Base-by-base conservation (phyloP, 2,113 vertebrate genomes). In the Oceanodroma tethys region DNA sequence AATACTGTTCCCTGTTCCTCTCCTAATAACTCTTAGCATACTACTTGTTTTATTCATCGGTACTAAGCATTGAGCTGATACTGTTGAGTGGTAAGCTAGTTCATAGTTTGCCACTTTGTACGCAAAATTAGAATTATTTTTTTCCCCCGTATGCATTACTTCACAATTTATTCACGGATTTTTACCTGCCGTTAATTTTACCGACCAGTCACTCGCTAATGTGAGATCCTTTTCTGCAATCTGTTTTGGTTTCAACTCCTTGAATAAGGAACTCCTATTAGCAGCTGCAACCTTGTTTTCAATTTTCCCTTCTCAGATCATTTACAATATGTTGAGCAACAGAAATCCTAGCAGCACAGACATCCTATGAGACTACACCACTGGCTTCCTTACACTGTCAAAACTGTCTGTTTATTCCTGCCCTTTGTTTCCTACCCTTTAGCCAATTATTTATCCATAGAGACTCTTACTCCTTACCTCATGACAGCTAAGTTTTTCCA, bases 361-460 rank as follows among this genome's bases (percentile, higher is more conserved):
- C 58, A 70, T 81, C 78, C 92, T 92, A 55, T 23, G 81, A 94
- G 93, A 80, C 62, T 80, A 60, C 58, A 92, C 66, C 78, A 82
- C 62, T 80, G 81, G 62, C 73, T 45, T 96, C 90, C 87, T 82
- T 65, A 76, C 32, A 5, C 81, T 96, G 90, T 96, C 84, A 91
- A 82, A 94, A 70, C 78, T 93, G 85, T 93, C 87, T 96, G 1
- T 79, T 96, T 84, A 75, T 68, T 76, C 52, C 62, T 93, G 90
- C 93, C 84, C 93, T 94, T 94, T 94, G 86, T 93, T 96, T 94
- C 81, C 68, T 91, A 85, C 38, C 60, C 93, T 95, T 88, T 76
- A 88, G 70, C 71, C 93, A 96, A 86, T 94, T 91, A 84, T 88
- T 95, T 95, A 93, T 79, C 93, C 85, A 80, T 9, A 62, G 84